Percentiles rank a stretch among this genome's conserved stretches.
phyloP scores from a whole-genome alignment of 2,797 vertebrate genomes.

The Malacoctenus gilli region DNA sequence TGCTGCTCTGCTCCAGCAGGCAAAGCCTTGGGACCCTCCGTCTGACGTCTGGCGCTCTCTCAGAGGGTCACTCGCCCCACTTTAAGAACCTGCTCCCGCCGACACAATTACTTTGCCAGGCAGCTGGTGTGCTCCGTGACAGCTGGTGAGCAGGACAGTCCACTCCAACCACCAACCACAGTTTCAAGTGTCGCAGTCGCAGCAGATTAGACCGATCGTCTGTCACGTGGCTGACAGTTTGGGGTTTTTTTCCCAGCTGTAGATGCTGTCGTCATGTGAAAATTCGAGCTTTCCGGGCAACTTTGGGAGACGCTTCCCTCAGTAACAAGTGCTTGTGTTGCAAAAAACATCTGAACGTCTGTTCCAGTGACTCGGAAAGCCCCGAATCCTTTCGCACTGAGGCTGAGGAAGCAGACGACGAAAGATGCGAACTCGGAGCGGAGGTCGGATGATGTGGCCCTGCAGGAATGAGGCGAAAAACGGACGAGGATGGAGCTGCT shows the following conservation, averaged over 20 bases:
- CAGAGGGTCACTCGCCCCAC: too few relatives aligned
- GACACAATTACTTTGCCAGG: too few relatives aligned
- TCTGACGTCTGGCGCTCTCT: too few relatives aligned
- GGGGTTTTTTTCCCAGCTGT: too few relatives aligned
- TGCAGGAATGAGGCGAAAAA: slow-evolving; percentile 3
- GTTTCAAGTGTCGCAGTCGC: slow-evolving; percentile 27
- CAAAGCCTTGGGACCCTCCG: too few relatives aligned
- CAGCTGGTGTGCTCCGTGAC: slow-evolving; percentile 3
- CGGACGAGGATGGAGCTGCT: not conserved
- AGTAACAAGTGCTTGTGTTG: slow-evolving; percentile 24
- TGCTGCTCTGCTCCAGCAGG: too few relatives aligned
- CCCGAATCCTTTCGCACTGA: slow-evolving; percentile 25
- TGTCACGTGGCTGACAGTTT: too few relatives aligned
- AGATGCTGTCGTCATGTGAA: slow-evolving; percentile 19
- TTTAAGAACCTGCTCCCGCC: not conserved
- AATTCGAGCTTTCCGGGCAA: not conserved
- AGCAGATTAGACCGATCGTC: slow-evolving; percentile 22
- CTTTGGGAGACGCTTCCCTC: slow-evolving; percentile 18
- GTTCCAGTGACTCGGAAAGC: slow-evolving; percentile 27
- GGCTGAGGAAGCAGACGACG: too few relatives aligned
- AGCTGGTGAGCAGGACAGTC: slow-evolving; percentile 8
- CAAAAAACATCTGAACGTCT: slow-evolving; percentile 39
- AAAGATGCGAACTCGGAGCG: slow-evolving; percentile 24
- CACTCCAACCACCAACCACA: slow-evolving; percentile 5
- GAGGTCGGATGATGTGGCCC: slow-evolving; percentile 18